Percentiles rank a stretch among this genome's conserved stretches.
Evolutionary conservation across 2,888 invertebrate species (phyloP).

Genomic region (Trachelus tabidus): DNA sequence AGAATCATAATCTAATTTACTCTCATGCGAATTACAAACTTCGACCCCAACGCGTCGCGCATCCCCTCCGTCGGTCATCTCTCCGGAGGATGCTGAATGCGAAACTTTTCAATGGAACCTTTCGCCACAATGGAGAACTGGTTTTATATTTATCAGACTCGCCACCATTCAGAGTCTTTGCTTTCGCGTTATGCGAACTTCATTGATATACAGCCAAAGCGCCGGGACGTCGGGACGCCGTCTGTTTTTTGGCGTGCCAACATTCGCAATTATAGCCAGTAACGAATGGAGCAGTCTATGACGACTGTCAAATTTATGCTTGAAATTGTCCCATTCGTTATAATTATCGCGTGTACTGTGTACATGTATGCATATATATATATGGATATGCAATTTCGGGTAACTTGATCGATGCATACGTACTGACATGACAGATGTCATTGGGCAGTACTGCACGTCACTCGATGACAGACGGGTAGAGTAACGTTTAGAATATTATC

Average conservation of each 20-base stretch:
- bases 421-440: constrained; percentile 7
- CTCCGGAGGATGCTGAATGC: constrained; percentile 19
- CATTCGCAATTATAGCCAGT: neutral
- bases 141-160: constrained; percentile 56
- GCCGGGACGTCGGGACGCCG: constrained; percentile 8
- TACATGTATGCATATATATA: no score
- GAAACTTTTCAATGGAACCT: constrained; percentile 52
- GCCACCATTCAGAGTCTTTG: constrained; percentile 31
- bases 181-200: constrained; percentile 13
- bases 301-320: neutral
- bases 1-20: constrained; percentile 1
- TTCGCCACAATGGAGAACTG: constrained; percentile 47
- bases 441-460: constrained; percentile 14
- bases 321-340: neutral
- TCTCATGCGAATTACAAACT: neutral
- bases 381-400: neutral
- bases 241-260: neutral
- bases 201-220: constrained; percentile 21
- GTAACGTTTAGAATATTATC: neutral
- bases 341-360: neutral
- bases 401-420: neutral
- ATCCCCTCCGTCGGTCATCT: neutral
- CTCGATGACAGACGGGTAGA: constrained; percentile 13
- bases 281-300: neutral
- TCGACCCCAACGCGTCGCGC: neutral